phyloP scores from a whole-genome alignment of 37 sponge, comb jelly and placozoan species.

The Halichondria panicea region DNA sequence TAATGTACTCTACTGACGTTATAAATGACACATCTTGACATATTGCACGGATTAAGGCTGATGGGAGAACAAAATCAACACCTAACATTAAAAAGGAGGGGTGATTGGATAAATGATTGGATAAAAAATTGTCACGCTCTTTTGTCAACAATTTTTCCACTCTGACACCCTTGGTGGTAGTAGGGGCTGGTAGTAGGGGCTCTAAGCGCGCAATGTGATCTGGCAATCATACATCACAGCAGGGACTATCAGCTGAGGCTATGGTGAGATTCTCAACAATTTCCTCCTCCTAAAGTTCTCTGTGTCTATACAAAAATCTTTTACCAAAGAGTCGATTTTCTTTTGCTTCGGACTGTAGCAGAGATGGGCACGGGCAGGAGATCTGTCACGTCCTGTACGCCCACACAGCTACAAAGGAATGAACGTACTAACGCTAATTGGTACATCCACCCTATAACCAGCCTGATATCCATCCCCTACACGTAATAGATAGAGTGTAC shows the following conservation, averaged over 20 bases:
- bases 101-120: too few relatives aligned
- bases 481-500: neutral
- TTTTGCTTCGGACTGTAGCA: slow-evolving; percentile 2
- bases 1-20: neutral
- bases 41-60: neutral
- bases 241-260: neutral
- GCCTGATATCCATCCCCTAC: slow-evolving; percentile 8
- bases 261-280: neutral
- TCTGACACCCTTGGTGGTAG: neutral
- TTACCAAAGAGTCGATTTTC: neutral
- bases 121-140: neutral
- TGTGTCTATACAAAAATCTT: neutral
- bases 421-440: neutral
- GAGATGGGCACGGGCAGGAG: neutral
- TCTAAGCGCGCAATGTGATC: neutral
- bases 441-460: slow-evolving; percentile 11
- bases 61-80: neutral
- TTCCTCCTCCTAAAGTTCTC: neutral
- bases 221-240: neutral
- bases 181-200: neutral
- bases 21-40: neutral
- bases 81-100: slow-evolving; percentile 7
- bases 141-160: neutral
- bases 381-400: neutral
- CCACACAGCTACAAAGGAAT: neutral